Base-by-base conservation (phyloP, 2,797 vertebrate genomes). In the Platalea minor region DNA sequence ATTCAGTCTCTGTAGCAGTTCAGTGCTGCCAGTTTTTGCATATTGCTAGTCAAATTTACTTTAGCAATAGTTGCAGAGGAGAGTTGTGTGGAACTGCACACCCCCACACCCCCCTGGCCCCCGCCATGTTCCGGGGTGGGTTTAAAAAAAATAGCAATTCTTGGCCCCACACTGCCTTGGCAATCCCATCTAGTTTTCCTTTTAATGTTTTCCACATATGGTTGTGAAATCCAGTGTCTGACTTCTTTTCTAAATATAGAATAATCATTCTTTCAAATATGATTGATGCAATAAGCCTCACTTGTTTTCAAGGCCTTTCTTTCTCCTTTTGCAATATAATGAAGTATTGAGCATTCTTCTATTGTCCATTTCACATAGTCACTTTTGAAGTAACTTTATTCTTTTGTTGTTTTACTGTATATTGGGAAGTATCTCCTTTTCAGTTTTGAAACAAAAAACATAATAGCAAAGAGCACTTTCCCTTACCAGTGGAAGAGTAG, bases 141-240 rank as follows among this genome's bases (percentile, higher is more conserved):
- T 51, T 76, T 46, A 17, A 69, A 88, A 76, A 84, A 31, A 20
- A 20, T 1, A 23, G 18, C 39, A 51, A 1, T 86, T 91, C 70
- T 95, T 93, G 89, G 89, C 39, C 65, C 43, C 23, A 13, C 17
- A 17, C 19, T 72, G 59, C 50, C 39, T 84, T 84, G 76, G 85
- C 61, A 86, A n/a, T 56, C 54, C 43, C 25, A 53, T 63, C 56
- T 33, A 63, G 35, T 65, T 88, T 88, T 69, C 13, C 28, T 63
- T 81, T 80, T 69, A 69, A 81, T 74, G 25, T 91, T 94, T 95
- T 90, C 96, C 94, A 96, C 94, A 96, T 95, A 94, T 89, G 95
- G 93, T 95, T 95, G 85, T 95, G 88, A 93, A 95, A 93, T 91
- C 31, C 54, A 85, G 26, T 35, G 70, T 82, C 77, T 89, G 84